These are phyloP conservation scores for Lysandra coridon DNA, from an alignment of 2,888 invertebrate genomes.

Conservation along the genomic window DNA sequence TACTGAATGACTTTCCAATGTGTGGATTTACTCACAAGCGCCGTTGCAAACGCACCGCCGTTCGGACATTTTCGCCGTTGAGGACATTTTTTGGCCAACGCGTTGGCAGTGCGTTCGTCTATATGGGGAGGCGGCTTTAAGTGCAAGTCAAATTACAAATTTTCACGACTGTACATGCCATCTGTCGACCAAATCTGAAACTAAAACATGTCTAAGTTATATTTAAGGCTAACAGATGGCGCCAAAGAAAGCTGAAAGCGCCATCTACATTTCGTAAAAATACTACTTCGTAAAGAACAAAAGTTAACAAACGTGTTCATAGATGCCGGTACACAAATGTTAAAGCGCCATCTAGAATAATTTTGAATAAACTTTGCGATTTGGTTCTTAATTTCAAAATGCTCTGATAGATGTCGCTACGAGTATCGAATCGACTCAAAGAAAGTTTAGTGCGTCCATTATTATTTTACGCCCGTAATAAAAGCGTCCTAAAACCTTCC, in stretches of 20 bases:
- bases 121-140: too few relatives aligned
- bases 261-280: background rate
- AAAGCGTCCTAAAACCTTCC: slow-evolving; percentile 66
- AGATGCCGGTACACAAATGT: background rate
- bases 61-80: too few relatives aligned
- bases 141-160: too few relatives aligned
- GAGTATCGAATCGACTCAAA: slow-evolving; percentile 43
- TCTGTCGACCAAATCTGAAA: background rate
- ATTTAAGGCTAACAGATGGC: background rate
- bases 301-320: background rate
- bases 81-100: too few relatives aligned
- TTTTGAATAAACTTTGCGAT: background rate
- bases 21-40: too few relatives aligned
- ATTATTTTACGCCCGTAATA: slow-evolving; percentile 74
- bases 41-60: too few relatives aligned
- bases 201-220: background rate
- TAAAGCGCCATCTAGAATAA: background rate
- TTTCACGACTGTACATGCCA: background rate
- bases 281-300: background rate
- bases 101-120: too few relatives aligned
- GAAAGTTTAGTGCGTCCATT: slow-evolving; percentile 64
- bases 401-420: slow-evolving; percentile 56
- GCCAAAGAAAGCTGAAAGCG: background rate
- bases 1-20: too few relatives aligned
- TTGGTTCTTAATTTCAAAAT: background rate